Evolutionary conservation across 2,797 vertebrate species (phyloP), one percentile per base, ranked within the genome.

Genomic region (Molossus alvarezi): DNA sequence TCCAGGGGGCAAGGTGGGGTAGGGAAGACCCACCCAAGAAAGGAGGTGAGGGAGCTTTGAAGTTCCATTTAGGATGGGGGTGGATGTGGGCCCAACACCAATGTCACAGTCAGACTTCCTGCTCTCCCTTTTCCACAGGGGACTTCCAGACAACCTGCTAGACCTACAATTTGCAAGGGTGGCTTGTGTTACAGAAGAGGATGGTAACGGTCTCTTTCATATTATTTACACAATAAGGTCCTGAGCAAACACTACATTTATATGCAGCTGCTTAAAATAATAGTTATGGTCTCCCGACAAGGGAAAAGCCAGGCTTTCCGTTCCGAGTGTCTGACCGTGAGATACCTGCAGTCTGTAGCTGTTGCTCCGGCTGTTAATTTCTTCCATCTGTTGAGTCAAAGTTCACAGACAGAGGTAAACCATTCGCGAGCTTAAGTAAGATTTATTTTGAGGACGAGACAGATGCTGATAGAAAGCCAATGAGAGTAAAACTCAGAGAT

Each of bases 251-350:
- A 20, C 80, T 67, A 33, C 51, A 37, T 86, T 94, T 92, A 64
- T 83, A 96, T 95, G 92, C 79, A n/a, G 3, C 51, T 92, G 53
- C 79, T 95, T 95, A 95, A 93, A 94, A 93, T 69, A 91, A 93
- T 58, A 76, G 79, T 81, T 71, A 58, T 55, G 21, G 90, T 92
- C 64, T 82, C 64, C n/a, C 0, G 0, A 58, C 77, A 93, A 58
- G 20, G 15, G 71, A 91, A 82, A n/a, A n/a, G n/a, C 21, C 82
- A 62, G 45, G 29, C 20, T 90, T 91, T 89, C 88, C 76, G 65
- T 73, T 80, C 79, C 77, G 69, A 80, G 58, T 77, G 57, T 69
- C 86, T 95, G 69, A 57, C 60, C 73, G 7, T 10, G 25, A 58
- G 64, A 37, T 45, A 45, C 51, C 84, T 80, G 12, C 9, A 21